These are phyloP conservation scores for Anabacerthia variegaticeps DNA, from an alignment of 2,797 vertebrate species.

Conservation along the genomic window DNA sequence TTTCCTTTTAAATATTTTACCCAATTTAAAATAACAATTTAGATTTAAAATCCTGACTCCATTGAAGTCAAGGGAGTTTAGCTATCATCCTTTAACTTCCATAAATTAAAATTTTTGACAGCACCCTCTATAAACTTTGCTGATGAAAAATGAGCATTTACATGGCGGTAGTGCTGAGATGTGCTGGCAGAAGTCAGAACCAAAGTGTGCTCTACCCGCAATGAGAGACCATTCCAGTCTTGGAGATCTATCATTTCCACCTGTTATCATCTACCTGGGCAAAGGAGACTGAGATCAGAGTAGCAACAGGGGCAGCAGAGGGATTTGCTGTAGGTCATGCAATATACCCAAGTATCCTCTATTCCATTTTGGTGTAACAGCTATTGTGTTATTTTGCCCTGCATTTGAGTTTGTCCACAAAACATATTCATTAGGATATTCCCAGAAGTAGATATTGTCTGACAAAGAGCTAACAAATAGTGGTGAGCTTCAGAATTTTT, in stretches of 20 bases:
- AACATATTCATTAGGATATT: background rate
- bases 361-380: background rate
- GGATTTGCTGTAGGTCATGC: background rate
- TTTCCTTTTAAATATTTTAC: background rate
- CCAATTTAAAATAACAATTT: background rate
- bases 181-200: background rate
- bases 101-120: background rate
- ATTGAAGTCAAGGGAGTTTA: background rate
- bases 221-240: background rate
- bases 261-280: background rate
- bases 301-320: background rate
- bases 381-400: background rate
- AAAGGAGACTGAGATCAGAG: background rate
- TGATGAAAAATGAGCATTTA: background rate
- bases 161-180: rapidly evolving
- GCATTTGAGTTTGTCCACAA: background rate
- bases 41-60: background rate
- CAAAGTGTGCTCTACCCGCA: background rate
- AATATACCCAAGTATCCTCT: background rate
- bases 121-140: background rate
- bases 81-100: background rate
- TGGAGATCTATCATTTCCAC: background rate
- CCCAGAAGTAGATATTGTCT: background rate
- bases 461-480: background rate
- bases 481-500: background rate